A percentile compares a stretch with the other conserved stretches of the same genome.
Evolutionary conservation across 2,888 invertebrate species (phyloP).

Genomic region (Phalera bucephala): DNA sequence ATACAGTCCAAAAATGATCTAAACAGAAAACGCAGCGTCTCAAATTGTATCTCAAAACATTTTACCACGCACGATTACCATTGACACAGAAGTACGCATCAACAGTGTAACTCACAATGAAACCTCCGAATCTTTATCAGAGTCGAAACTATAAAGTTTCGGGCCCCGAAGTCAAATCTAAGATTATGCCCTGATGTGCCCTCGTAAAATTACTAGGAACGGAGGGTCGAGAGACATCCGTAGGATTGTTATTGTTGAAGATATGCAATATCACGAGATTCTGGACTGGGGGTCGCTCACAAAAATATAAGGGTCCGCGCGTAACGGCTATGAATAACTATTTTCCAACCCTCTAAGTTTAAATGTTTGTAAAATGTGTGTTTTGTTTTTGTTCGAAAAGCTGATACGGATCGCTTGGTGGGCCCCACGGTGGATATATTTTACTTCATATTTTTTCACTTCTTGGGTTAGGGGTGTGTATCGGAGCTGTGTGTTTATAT

Average conservation of each 20-base stretch:
- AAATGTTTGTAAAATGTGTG: neutral
- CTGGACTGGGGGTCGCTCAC: neutral
- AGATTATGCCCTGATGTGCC: constrained; percentile 44
- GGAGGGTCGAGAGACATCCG: constrained; percentile 48
- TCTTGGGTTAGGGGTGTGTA: too few species aligned
- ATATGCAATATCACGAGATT: constrained; percentile 59
- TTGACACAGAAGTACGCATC: constrained; percentile 1
- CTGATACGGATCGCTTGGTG: too few species aligned
- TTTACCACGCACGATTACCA: neutral
- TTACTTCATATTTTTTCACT: too few species aligned
- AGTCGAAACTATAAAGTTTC: constrained; percentile 26
- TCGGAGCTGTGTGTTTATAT: too few species aligned
- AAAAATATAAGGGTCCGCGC: neutral
- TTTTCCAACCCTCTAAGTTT: neutral
- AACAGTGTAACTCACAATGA: constrained; percentile 19
- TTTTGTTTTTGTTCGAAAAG: neutral
- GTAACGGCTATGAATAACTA: neutral
- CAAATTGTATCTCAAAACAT: neutral
- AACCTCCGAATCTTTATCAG: constrained; percentile 17
- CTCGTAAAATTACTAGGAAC: constrained; percentile 53
- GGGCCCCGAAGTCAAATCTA: constrained; percentile 35
- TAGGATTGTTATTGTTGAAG: constrained; percentile 53
- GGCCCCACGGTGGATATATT: too few species aligned
- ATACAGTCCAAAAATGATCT: too few species aligned
- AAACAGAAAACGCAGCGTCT: too few species aligned